Conservation (phyloP, 2,797 vertebrate species). For the Silurus lanzhouensis region DNA sequence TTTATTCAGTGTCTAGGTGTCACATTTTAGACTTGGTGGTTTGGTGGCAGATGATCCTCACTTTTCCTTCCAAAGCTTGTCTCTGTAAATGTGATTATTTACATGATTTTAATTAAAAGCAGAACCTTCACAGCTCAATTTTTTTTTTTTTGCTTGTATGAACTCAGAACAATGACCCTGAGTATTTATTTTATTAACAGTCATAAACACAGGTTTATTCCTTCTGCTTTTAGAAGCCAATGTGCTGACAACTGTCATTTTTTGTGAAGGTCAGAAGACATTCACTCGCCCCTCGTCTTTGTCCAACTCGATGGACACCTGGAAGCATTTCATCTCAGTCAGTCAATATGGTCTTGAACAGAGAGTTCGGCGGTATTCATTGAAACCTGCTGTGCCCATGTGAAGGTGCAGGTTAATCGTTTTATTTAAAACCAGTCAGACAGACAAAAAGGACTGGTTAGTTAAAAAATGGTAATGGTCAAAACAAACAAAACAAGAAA, state of each 20-base stretch:
- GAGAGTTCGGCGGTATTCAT: not conserved
- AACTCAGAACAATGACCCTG: not conserved
- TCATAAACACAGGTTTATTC: not conserved
- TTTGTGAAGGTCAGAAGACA: not conserved
- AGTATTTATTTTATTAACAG: not conserved
- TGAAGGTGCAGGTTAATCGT: conserved; percentile 7
- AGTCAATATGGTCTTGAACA: conserved; percentile 1
- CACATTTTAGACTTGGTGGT: no score
- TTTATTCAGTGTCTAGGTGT: no score
- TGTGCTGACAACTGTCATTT: not conserved
- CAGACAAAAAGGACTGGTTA: not conserved
- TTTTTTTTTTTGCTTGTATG: no score
- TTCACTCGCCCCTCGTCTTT: not conserved
- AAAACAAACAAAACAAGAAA: not conserved
- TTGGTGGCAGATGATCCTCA: not conserved
- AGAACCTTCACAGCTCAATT: no score
- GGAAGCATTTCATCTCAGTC: conserved; percentile 7
- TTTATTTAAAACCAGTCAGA: conserved; percentile 1
- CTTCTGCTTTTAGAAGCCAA: not conserved
- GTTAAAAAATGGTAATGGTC: no score
- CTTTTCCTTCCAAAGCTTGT: not conserved
- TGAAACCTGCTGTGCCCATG: not conserved
- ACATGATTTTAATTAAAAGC: no score
- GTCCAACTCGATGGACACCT: not conserved
- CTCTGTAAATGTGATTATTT: no score